Percentiles rank a stretch among this genome's conserved stretches.
phyloP scores from a whole-genome alignment of 1,140 invertebrate genomes.

The Odontomachus brunneus region DNA sequence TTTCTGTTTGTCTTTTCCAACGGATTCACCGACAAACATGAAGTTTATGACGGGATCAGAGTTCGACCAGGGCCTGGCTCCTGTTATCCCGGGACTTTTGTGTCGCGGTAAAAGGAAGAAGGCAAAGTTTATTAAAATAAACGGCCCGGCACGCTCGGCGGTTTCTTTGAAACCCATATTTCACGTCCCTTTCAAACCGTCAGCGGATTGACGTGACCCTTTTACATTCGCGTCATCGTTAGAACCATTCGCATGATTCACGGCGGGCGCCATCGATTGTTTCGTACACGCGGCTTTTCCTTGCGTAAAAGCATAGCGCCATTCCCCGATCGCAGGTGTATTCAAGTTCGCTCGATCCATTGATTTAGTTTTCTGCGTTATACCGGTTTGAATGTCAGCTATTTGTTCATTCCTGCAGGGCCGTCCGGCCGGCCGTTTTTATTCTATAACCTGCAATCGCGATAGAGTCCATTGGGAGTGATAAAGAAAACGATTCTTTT shows the following conservation, averaged over 20 bases:
- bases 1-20: constrained; percentile 65
- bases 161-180: constrained; percentile 55
- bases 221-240: constrained; percentile 60
- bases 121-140: constrained; percentile 58
- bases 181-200: constrained; percentile 54
- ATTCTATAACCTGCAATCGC: constrained; percentile 57
- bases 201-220: constrained; percentile 57
- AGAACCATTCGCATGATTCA: constrained; percentile 59
- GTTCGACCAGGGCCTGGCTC: neutral
- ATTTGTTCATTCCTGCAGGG: constrained; percentile 52
- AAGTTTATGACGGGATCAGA: constrained; percentile 39
- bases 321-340: constrained; percentile 46
- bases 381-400: constrained; percentile 53
- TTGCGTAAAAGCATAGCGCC: constrained; percentile 57
- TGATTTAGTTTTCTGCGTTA: constrained; percentile 58
- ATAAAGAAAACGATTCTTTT: constrained; percentile 59
- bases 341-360: constrained; percentile 54
- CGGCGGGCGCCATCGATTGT: constrained; percentile 51
- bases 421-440: constrained; percentile 35
- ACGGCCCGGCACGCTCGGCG: constrained; percentile 35
- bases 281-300: constrained; percentile 55
- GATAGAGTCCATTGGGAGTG: constrained; percentile 49
- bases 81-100: constrained; percentile 45
- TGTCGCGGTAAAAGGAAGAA: constrained; percentile 35
- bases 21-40: constrained; percentile 41